These are phyloP conservation scores for Pitta sordida DNA, from an alignment of 2,113 vertebrate species.

Conservation along the genomic window DNA sequence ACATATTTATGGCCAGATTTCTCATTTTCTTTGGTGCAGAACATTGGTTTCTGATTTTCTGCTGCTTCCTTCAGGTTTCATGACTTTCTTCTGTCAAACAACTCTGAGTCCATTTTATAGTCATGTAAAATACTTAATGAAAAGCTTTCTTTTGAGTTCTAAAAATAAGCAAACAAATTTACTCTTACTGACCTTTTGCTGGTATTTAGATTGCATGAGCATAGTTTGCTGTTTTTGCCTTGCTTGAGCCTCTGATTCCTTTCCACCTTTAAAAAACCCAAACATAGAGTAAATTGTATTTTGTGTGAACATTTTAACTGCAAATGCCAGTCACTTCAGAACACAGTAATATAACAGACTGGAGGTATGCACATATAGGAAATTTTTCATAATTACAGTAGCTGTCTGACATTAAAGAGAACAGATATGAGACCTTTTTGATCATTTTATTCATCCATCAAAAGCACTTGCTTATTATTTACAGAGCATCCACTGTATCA, in stretches of 20 bases:
- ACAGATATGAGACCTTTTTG: slow-evolving; percentile 3
- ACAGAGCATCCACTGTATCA: slow-evolving; percentile 11
- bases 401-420: slow-evolving; percentile 23
- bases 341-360: slow-evolving; percentile 17
- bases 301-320: background rate
- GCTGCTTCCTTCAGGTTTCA: background rate
- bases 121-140: background rate
- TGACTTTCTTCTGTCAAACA: slow-evolving; percentile 5
- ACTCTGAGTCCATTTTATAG: slow-evolving; percentile 16
- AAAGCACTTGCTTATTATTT: slow-evolving; percentile 9
- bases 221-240: slow-evolving; percentile 75
- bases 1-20: background rate
- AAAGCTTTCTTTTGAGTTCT: slow-evolving; percentile 9
- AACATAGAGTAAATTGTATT: background rate
- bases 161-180: background rate
- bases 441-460: slow-evolving; percentile 13
- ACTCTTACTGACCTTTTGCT: slow-evolving; percentile 79
- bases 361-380: background rate
- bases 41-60: slow-evolving; percentile 6
- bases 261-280: slow-evolving; percentile 70
- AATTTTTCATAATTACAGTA: slow-evolving; percentile 34
- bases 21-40: background rate
- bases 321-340: slow-evolving; percentile 38
- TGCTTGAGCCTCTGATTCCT: slow-evolving; percentile 69
- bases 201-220: slow-evolving; percentile 71